Conservation (phyloP, 2,888 invertebrate genomes). For the Pristionchus arcanus region DNA sequence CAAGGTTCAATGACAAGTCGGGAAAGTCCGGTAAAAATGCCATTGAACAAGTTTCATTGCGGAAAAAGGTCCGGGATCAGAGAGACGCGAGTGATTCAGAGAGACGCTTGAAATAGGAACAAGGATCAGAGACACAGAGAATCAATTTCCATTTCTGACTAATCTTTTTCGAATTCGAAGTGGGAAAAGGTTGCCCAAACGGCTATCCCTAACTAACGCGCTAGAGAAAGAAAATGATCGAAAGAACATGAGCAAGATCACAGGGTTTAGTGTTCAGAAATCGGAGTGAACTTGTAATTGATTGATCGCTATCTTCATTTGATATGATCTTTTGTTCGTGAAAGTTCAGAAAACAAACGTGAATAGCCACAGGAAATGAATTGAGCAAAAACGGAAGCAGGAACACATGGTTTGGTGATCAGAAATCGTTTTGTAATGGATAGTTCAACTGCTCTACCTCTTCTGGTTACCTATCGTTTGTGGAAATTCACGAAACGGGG, state of each 20-base stretch:
- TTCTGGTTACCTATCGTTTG: too few species aligned
- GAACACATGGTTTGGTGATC: too few species aligned
- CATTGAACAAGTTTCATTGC: background rate
- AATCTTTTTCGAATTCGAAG: background rate
- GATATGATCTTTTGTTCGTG: too few species aligned
- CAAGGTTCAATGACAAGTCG: background rate
- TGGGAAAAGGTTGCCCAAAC: background rate
- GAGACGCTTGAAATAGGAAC: background rate
- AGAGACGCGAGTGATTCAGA: background rate
- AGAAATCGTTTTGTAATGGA: too few species aligned
- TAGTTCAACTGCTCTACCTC: too few species aligned
- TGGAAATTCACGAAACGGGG: too few species aligned
- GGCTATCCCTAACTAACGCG: background rate
- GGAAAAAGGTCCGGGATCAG: background rate
- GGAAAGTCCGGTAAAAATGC: background rate
- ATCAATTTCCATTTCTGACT: background rate
- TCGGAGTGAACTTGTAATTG: too few species aligned
- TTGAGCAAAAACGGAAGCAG: too few species aligned
- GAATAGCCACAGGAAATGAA: too few species aligned
- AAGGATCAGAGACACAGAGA: background rate
- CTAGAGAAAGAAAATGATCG: background rate
- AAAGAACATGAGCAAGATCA: background rate
- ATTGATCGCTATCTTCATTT: too few species aligned
- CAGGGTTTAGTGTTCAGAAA: background rate
- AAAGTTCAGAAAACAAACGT: too few species aligned